Percentiles rank a stretch among this genome's conserved stretches.
Conservation (phyloP, 2,113 vertebrate species). For the Chunga burmeisteri region DNA sequence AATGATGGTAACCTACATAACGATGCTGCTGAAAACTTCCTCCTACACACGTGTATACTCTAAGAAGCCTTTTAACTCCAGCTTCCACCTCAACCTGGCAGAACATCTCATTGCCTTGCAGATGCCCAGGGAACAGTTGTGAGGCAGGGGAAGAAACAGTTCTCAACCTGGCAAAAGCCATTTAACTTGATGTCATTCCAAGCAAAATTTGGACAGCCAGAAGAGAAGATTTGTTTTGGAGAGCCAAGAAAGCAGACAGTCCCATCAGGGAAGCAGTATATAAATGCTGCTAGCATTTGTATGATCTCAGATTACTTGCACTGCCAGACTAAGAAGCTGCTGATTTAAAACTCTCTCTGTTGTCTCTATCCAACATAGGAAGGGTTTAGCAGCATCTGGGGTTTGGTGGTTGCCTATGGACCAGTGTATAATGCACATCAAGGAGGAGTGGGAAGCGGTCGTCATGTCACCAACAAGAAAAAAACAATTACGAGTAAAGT, state of each 20-base stretch:
- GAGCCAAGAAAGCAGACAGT: not conserved
- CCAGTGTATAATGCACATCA: not conserved
- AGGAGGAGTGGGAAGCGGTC: not conserved
- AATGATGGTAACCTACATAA: not conserved
- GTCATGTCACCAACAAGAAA: not conserved
- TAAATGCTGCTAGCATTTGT: not conserved
- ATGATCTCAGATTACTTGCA: not conserved
- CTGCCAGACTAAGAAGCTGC: not conserved
- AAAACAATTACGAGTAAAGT: not conserved
- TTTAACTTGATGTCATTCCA: not conserved
- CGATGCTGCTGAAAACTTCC: not conserved
- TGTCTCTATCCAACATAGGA: not conserved
- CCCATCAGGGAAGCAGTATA: not conserved
- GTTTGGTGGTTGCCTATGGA: not conserved
- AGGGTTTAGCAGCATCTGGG: not conserved
- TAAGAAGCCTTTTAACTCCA: not conserved
- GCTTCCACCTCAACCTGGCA: not conserved
- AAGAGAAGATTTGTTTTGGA: not conserved
- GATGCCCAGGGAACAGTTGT: not conserved
- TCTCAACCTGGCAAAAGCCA: not conserved
- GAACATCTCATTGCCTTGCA: not conserved
- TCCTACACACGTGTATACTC: rapidly evolving
- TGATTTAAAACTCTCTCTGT: not conserved
- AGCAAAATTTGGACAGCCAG: not conserved
- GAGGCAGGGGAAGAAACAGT: not conserved